Evolutionary conservation across 2,797 vertebrate species (phyloP).

Genomic region (Pipistrellus pygmaeus): DNA sequence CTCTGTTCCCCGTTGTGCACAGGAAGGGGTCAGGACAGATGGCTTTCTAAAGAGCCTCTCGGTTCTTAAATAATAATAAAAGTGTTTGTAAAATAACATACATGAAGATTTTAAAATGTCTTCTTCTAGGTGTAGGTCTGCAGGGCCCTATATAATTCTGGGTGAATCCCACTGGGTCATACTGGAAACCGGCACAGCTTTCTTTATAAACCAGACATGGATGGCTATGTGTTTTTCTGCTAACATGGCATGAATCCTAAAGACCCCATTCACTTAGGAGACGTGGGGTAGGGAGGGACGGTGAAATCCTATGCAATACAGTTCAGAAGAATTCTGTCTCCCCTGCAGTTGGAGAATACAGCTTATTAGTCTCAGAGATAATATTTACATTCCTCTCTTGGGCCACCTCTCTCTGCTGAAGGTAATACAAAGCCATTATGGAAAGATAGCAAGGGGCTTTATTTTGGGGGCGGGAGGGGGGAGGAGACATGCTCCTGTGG

Average conservation of each 20-base stretch:
- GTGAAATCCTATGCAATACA: neutral
- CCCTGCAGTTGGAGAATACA: neutral
- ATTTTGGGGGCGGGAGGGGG: neutral
- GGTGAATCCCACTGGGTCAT: neutral
- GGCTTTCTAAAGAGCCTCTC: constrained; percentile 6
- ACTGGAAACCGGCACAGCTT: neutral
- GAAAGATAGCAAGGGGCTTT: constrained; percentile 17
- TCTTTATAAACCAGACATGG: neutral
- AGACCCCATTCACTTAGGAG: neutral
- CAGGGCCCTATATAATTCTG: constrained; percentile 1
- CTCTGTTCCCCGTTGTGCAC: constrained; percentile 51
- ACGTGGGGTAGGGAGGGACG: neutral
- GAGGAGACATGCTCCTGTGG: neutral
- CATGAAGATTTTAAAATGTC: neutral
- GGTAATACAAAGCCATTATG: constrained; percentile 9
- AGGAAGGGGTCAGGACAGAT: neutral
- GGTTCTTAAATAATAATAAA: neutral
- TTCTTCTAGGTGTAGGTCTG: neutral
- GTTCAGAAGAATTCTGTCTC: neutral
- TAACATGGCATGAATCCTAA: neutral
- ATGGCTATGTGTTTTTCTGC: neutral
- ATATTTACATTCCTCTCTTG: neutral
- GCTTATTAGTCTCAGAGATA: neutral
- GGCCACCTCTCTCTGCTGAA: neutral
- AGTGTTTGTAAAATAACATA: neutral